These are phyloP conservation scores for Nannobrachium achirus DNA, from an alignment of 2,113 vertebrate species.

Conservation along the genomic window DNA sequence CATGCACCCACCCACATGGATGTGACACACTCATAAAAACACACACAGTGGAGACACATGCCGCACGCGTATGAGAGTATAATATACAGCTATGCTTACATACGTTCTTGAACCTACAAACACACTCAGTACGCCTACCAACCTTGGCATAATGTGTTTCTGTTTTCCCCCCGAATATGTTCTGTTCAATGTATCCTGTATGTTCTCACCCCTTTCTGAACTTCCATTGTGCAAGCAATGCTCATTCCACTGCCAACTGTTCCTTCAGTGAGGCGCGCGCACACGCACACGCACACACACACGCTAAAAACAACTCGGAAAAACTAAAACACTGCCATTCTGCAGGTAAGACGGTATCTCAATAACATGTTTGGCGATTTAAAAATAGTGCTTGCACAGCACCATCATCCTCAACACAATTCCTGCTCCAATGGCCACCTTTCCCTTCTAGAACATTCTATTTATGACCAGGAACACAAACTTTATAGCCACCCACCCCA, in stretches of 20 bases:
- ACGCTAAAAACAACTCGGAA: slow-evolving; percentile 44
- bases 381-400: slow-evolving; percentile 27
- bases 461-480: slow-evolving; percentile 59
- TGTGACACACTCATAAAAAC: not conserved
- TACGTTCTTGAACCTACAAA: not conserved
- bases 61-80: too few species aligned
- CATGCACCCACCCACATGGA: too few species aligned
- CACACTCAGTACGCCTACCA: slow-evolving; percentile 2
- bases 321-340: not conserved
- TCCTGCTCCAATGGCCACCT: slow-evolving; percentile 12
- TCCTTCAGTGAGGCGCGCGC: slow-evolving; percentile 12
- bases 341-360: slow-evolving; percentile 11
- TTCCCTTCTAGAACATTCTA: slow-evolving; percentile 20
- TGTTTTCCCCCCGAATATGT: not conserved
- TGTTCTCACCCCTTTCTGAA: slow-evolving; percentile 21
- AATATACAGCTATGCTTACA: not conserved
- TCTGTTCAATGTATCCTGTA: not conserved
- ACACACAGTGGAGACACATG: not conserved
- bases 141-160: slow-evolving; percentile 2
- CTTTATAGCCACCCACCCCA: slow-evolving; percentile 15
- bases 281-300: not conserved
- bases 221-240: slow-evolving; percentile 41
- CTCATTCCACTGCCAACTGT: slow-evolving; percentile 42
- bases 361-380: slow-evolving; percentile 47
- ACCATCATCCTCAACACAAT: slow-evolving; percentile 17